Conservation (phyloP, 1,140 invertebrate species). For the Pseudomyrmex sp. region DNA sequence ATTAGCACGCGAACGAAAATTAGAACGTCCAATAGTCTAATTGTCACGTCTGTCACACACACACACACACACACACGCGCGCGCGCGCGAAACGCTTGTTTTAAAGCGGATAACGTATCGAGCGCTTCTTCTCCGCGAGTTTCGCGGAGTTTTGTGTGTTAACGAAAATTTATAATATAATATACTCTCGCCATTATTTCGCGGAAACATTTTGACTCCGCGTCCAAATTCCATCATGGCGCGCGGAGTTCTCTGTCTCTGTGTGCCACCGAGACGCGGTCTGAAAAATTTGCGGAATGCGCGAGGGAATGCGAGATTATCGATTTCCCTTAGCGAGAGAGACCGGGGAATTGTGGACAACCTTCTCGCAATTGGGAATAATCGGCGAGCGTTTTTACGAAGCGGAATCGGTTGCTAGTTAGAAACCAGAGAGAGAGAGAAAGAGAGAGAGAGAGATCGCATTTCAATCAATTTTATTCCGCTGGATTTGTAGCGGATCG, state of each 20-base stretch:
- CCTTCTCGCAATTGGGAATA: too few relatives aligned
- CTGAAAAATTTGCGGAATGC: neutral
- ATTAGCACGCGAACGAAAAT: slow-evolving; percentile 50
- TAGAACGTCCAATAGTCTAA: slow-evolving; percentile 68
- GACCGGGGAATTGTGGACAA: neutral
- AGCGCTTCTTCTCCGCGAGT: slow-evolving; percentile 4
- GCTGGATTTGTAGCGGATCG: too few relatives aligned
- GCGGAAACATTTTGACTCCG: slow-evolving; percentile 37
- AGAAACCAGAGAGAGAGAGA: too few relatives aligned
- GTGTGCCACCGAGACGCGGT: neutral
- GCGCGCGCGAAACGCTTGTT: slow-evolving; percentile 8
- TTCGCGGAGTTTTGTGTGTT: slow-evolving; percentile 8
- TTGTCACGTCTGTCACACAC: slow-evolving; percentile 66
- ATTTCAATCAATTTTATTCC: too few relatives aligned
- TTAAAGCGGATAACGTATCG: slow-evolving; percentile 59
- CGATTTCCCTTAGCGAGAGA: neutral
- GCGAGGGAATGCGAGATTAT: neutral
- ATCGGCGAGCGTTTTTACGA: too few relatives aligned
- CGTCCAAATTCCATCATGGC: slow-evolving; percentile 37
- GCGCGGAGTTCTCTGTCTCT: too few relatives aligned
- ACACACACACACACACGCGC: too few relatives aligned
- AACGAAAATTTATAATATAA: slow-evolving; percentile 29
- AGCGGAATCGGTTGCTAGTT: too few relatives aligned
- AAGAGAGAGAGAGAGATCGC: too few relatives aligned
- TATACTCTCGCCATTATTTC: slow-evolving; percentile 60